A percentile compares a stretch with the other conserved stretches of the same genome.
phyloP scores from a whole-genome alignment of 2,113 vertebrate species.

The Rhegmatorhina hoffmannsi region DNA sequence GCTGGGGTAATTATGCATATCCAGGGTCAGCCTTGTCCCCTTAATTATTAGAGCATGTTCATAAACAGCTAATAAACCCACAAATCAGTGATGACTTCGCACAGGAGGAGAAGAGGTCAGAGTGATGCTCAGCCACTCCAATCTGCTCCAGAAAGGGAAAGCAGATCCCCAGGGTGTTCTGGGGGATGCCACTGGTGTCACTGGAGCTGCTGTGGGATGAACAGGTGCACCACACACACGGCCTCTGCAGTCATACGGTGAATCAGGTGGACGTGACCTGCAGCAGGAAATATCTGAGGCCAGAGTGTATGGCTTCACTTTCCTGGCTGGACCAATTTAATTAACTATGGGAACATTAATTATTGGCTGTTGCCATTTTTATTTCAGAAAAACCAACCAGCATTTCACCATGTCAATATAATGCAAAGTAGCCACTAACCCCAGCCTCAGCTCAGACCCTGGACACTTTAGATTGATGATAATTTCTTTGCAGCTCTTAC shows the following conservation, averaged over 20 bases:
- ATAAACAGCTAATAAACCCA: neutral
- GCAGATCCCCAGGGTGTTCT: neutral
- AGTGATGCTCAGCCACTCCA: neutral
- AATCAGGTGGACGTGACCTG: fast-evolving
- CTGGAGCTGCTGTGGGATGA: neutral
- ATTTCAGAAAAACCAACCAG: conserved; percentile 1
- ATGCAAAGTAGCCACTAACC: neutral
- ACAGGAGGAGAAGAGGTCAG: neutral
- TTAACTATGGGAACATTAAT: neutral
- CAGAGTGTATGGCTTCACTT: neutral
- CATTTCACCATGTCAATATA: neutral
- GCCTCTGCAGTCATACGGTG: neutral
- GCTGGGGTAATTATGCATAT: fast-evolving
- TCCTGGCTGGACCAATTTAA: neutral
- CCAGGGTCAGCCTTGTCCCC: neutral
- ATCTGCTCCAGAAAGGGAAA: neutral
- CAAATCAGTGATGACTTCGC: neutral
- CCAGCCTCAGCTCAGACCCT: neutral
- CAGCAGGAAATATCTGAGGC: neutral
- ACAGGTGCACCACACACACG: fast-evolving
- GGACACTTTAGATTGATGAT: neutral
- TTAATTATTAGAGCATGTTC: neutral
- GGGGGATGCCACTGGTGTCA: neutral
- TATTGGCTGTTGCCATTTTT: neutral
- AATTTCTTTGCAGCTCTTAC: neutral